phyloP scores from a whole-genome alignment of 2,113 vertebrate genomes.

The Theristicus caerulescens region DNA sequence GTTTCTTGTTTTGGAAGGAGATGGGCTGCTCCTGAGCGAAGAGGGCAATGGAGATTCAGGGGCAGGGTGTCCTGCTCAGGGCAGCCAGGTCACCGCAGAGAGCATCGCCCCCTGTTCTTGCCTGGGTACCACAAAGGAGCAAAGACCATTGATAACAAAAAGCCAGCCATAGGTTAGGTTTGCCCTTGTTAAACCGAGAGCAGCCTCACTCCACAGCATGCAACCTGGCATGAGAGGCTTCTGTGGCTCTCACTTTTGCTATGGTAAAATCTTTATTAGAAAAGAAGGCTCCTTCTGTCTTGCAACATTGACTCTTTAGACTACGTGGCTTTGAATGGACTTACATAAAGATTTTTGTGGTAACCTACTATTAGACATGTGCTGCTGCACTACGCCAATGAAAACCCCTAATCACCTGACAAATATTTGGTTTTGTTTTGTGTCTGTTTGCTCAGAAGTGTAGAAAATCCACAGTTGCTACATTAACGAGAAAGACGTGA shows the following conservation, averaged over 20 bases:
- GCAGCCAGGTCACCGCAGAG: neutral
- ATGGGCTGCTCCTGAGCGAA: neutral
- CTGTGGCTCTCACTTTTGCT: neutral
- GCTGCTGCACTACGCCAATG: neutral
- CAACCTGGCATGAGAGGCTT: neutral
- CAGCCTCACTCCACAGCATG: neutral
- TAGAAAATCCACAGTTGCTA: neutral
- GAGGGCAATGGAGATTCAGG: neutral
- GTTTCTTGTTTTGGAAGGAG: neutral
- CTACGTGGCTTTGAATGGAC: neutral
- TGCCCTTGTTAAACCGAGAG: neutral
- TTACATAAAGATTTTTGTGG: neutral
- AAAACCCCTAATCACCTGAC: neutral
- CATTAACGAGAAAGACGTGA: neutral
- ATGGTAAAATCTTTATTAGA: neutral
- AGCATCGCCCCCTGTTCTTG: neutral
- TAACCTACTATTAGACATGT: neutral
- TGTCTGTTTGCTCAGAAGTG: neutral
- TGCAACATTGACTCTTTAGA: neutral
- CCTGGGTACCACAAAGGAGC: fast-evolving
- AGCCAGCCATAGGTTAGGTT: neutral
- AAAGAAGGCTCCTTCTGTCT: neutral
- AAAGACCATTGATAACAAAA: neutral
- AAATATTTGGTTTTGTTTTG: neutral
- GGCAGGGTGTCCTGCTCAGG: neutral